Conservation (phyloP, 2,113 vertebrate genomes). For the Phylloscopus whistleri region DNA sequence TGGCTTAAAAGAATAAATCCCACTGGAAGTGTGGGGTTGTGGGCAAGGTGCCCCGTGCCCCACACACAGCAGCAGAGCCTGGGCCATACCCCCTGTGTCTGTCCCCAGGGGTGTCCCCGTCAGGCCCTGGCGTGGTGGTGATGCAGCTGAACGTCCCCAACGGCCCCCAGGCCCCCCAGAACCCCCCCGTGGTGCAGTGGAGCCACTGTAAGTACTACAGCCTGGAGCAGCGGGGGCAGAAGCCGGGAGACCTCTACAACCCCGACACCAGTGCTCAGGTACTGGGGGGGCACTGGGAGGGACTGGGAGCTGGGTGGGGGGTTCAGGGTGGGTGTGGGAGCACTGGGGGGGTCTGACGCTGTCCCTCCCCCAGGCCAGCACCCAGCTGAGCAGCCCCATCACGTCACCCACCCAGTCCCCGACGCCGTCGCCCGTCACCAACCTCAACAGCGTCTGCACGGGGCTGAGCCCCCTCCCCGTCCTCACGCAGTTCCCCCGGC, state of each 20-base stretch:
- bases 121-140: conserved; percentile 91
- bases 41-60: neutral
- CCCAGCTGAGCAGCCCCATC: conserved; percentile 89
- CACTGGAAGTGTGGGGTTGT: fast-evolving
- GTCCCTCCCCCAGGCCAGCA: conserved; percentile 76
- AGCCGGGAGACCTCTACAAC: conserved; percentile 90
- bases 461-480: conserved; percentile 92
- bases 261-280: conserved; percentile 88
- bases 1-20: too few relatives aligned
- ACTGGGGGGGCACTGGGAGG: neutral
- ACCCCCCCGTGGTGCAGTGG: conserved; percentile 92
- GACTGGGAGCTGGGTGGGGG: neutral
- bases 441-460: conserved; percentile 88
- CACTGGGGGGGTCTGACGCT: neutral
- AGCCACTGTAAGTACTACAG: conserved; percentile 98
- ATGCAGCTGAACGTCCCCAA: conserved; percentile 97
- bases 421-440: conserved; percentile 90
- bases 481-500: conserved; percentile 89
- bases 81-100: neutral
- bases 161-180: conserved; percentile 85
- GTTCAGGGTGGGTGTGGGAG: neutral
- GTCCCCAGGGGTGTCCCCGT: conserved; percentile 85
- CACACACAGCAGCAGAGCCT: neutral
- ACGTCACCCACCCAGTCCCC: conserved; percentile 94
- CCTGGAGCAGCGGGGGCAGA: conserved; percentile 91